Conservation (phyloP, 2,888 invertebrate genomes). For the Drosophila melanosoma region DNA sequence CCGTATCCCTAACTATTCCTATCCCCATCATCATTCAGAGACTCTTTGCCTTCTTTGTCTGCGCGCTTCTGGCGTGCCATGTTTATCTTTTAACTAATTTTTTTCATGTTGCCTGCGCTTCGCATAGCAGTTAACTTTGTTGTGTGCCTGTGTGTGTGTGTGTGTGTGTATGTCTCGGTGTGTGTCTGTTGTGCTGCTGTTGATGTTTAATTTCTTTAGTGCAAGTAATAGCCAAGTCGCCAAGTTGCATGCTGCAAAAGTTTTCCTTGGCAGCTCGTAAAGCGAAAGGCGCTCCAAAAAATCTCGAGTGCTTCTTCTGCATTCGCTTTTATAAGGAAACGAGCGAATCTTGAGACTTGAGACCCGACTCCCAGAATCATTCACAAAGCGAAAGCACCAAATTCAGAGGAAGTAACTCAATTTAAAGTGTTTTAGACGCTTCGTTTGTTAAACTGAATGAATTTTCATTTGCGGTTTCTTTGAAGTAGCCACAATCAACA, state of each 20-base stretch:
- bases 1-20: not conserved
- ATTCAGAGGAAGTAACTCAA: slow-evolving; percentile 41
- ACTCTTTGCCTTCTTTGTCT: slow-evolving; percentile 63
- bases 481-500: not conserved
- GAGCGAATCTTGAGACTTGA: slow-evolving; percentile 3
- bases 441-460: slow-evolving; percentile 1
- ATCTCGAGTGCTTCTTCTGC: slow-evolving; percentile 32
- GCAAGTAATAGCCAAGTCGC: slow-evolving; percentile 77
- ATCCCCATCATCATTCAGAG: slow-evolving; percentile 12
- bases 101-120: slow-evolving; percentile 69
- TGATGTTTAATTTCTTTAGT: slow-evolving; percentile 76
- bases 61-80: slow-evolving; percentile 74
- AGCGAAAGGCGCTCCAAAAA: slow-evolving; percentile 37
- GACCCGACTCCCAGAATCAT: slow-evolving; percentile 45
- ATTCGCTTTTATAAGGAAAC: slow-evolving; percentile 24
- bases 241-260: slow-evolving; percentile 72
- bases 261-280: slow-evolving; percentile 44
- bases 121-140: slow-evolving; percentile 67
- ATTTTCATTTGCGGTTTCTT: not conserved
- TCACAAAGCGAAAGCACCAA: slow-evolving; percentile 41
- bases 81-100: slow-evolving; percentile 82
- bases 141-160: slow-evolving; percentile 45
- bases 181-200: slow-evolving; percentile 34
- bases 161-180: slow-evolving; percentile 25
- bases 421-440: slow-evolving; percentile 28